phyloP scores from a whole-genome alignment of 2,113 vertebrate genomes.

The Pitta sordida region DNA sequence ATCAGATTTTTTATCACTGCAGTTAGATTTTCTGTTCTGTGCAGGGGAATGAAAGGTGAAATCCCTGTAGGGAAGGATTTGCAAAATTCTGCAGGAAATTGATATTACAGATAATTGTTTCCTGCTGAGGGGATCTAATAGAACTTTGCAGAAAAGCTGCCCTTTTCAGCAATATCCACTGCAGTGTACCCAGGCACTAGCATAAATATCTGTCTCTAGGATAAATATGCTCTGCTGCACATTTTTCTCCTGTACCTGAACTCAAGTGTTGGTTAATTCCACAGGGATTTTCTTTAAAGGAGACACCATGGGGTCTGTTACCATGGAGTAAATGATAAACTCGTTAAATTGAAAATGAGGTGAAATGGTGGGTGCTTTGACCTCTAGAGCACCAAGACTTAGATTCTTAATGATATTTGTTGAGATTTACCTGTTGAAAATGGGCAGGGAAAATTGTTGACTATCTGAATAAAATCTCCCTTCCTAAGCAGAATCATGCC shows the following conservation, averaged over 20 bases:
- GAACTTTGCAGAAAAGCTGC: conserved; percentile 49
- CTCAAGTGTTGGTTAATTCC: neutral
- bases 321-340: neutral
- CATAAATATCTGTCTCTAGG: neutral
- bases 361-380: neutral
- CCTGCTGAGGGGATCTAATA: conserved; percentile 44
- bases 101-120: conserved; percentile 61
- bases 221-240: neutral
- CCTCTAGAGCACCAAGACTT: neutral
- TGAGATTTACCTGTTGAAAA: neutral
- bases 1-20: conserved; percentile 24
- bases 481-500: neutral
- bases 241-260: neutral
- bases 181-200: neutral
- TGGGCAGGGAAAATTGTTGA: neutral
- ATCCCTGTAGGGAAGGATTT: conserved; percentile 63
- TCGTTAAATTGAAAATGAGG: neutral
- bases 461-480: neutral
- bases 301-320: too few species aligned
- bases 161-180: conserved; percentile 43
- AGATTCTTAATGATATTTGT: neutral
- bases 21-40: conserved; percentile 29
- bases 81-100: conserved; percentile 58
- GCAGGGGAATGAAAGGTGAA: conserved; percentile 57
- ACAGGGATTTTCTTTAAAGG: neutral